These are phyloP conservation scores for Bombus sylvicola DNA, from an alignment of 1,140 invertebrate genomes.

Conservation along the genomic window DNA sequence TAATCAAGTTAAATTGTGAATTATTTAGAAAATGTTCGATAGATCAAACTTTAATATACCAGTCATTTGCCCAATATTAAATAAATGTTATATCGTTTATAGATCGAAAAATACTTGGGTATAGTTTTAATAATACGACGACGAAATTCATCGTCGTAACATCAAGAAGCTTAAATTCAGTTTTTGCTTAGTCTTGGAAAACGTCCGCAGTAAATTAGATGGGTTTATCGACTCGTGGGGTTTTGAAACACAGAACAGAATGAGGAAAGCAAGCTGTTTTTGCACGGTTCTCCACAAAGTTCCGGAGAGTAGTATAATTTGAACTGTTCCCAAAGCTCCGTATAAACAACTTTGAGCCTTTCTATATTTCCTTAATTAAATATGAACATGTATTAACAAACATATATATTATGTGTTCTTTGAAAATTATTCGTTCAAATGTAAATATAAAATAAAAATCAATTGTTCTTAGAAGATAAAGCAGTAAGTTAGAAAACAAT, in stretches of 20 bases:
- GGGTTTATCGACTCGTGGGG: constrained; percentile 45
- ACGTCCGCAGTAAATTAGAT: constrained; percentile 42
- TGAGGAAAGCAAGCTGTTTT: constrained; percentile 59
- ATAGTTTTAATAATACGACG: not conserved
- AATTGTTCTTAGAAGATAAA: not conserved
- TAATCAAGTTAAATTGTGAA: not conserved
- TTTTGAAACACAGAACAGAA: constrained; percentile 28
- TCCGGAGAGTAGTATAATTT: constrained; percentile 39
- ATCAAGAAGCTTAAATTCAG: constrained; percentile 31
- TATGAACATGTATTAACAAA: not conserved
- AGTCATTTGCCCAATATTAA: not conserved
- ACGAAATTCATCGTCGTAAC: constrained; percentile 6
- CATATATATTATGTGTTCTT: not conserved
- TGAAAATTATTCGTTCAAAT: not conserved
- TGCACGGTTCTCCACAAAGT: constrained; percentile 49
- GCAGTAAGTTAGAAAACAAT: not conserved
- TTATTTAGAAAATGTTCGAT: not conserved
- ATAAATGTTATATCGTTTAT: not conserved
- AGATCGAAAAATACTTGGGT: not conserved
- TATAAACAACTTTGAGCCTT: constrained; percentile 22
- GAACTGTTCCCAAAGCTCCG: not conserved
- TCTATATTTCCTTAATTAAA: constrained; percentile 27
- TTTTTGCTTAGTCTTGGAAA: constrained; percentile 37
- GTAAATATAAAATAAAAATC: not conserved
- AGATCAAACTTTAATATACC: not conserved